Percentiles rank a stretch among this genome's conserved stretches.
These are phyloP conservation scores for Ophion ellenae DNA, from an alignment of 2,888 invertebrate species.

Conservation along the genomic window DNA sequence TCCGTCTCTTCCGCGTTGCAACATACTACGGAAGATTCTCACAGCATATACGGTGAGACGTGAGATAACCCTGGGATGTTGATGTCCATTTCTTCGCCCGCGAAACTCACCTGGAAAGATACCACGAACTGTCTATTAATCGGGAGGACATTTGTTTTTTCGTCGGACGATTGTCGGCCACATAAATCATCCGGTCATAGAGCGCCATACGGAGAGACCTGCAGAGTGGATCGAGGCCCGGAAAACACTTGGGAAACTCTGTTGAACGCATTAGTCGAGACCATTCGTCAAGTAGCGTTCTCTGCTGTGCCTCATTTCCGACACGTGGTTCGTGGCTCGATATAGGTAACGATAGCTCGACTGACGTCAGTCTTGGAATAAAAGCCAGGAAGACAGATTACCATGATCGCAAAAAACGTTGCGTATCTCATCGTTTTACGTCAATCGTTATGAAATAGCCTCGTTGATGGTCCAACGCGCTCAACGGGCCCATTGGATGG, in stretches of 20 bases:
- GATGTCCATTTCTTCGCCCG: not conserved
- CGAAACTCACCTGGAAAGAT: not conserved
- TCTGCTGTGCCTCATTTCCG: conserved; percentile 7
- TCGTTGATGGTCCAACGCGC: not conserved
- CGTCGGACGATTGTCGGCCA: not conserved
- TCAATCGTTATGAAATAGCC: not conserved
- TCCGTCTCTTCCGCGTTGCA: not conserved
- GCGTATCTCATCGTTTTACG: not conserved
- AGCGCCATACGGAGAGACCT: not conserved
- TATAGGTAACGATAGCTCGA: conserved; percentile 37
- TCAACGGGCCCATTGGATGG: not conserved
- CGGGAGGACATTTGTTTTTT: conserved; percentile 8
- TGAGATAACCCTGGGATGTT: not conserved
- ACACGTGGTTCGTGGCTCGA: conserved; percentile 27
- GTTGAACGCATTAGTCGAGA: conserved; percentile 38
- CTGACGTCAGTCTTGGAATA: conserved; percentile 33
- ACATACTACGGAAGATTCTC: not conserved
- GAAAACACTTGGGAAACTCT: conserved; percentile 42
- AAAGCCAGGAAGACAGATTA: conserved; percentile 4
- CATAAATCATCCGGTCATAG: conserved; percentile 37
- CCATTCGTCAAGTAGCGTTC: conserved; percentile 45
- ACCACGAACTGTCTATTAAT: conserved; percentile 6
- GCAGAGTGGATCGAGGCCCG: conserved; percentile 22
- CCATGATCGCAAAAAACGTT: not conserved
- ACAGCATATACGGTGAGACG: not conserved